A percentile compares a stretch with the other conserved stretches of the same genome.
Conservation (phyloP, 2,888 invertebrate genomes). For the Mycalesis mineus region DNA sequence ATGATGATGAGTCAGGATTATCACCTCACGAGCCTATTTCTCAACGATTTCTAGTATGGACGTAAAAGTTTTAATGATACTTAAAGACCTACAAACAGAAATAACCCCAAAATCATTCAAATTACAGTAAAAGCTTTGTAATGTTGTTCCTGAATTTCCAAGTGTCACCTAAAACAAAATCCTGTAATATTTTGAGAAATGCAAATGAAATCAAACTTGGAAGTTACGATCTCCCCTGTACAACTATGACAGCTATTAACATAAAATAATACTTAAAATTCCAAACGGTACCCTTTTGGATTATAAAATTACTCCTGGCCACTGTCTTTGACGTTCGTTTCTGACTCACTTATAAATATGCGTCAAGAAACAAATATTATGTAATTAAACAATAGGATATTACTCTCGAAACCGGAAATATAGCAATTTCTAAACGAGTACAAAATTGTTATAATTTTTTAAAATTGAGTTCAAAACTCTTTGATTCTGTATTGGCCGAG, state of each 20-base stretch:
- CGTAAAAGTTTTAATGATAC: too few species aligned
- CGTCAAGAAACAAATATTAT: not conserved
- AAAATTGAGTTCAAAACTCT: too few species aligned
- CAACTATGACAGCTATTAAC: constrained; percentile 62
- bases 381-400: too few species aligned
- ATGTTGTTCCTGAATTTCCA: constrained; percentile 25
- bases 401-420: too few species aligned
- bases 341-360: not conserved
- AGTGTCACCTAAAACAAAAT: constrained; percentile 26
- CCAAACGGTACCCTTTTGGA: constrained; percentile 41
- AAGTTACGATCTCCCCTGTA: constrained; percentile 38
- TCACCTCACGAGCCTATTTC: too few species aligned
- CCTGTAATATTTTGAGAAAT: constrained; percentile 39
- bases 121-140: constrained; percentile 26
- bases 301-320: constrained; percentile 12
- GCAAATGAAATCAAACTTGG: constrained; percentile 53
- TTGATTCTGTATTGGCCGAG: too few species aligned
- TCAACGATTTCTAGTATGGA: too few species aligned
- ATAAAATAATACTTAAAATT: constrained; percentile 73
- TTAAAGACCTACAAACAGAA: not conserved
- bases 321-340: not conserved
- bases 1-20: too few species aligned
- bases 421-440: too few species aligned
- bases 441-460: too few species aligned
- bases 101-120: constrained; percentile 16